Conservation (phyloP, 1,140 invertebrate genomes). For the Hirudo medicinalis region DNA sequence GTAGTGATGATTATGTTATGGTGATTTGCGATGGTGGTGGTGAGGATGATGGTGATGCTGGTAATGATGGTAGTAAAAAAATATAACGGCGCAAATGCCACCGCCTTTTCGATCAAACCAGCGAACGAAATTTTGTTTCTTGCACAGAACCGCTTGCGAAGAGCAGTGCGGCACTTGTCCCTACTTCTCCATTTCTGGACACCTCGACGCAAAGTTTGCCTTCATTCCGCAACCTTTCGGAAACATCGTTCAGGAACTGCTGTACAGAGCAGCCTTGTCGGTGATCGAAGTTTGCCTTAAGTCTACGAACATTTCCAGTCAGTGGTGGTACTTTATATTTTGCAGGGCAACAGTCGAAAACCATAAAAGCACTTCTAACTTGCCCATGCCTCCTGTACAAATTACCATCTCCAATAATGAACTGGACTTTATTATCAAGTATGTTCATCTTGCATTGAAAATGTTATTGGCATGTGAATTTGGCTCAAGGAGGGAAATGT, state of each 20-base stretch:
- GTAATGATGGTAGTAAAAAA: no score
- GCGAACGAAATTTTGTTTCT: no score
- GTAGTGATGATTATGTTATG: background rate
- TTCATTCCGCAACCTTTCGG: constrained; percentile 48
- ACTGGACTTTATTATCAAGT: constrained; percentile 50
- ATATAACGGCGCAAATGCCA: no score
- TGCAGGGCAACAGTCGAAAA: constrained; percentile 47
- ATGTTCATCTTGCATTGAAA: constrained; percentile 17
- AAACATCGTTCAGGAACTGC: constrained; percentile 50
- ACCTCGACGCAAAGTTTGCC: constrained; percentile 49
- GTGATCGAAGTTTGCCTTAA: background rate
- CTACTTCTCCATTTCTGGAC: constrained; percentile 46
- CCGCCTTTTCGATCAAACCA: no score
- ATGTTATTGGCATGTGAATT: background rate
- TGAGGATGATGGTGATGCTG: no score
- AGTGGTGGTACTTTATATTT: constrained; percentile 20
- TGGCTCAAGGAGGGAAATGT: no score
- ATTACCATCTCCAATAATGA: constrained; percentile 51
- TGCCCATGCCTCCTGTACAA: constrained; percentile 44
- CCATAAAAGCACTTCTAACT: constrained; percentile 34
- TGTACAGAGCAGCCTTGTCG: constrained; percentile 49
- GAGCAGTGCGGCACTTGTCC: constrained; percentile 48
- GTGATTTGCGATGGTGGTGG: background rate
- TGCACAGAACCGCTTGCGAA: constrained; percentile 38
- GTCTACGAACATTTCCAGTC: background rate